phyloP scores from a whole-genome alignment of 2,113 vertebrate species.

The Myotis davidii region DNA sequence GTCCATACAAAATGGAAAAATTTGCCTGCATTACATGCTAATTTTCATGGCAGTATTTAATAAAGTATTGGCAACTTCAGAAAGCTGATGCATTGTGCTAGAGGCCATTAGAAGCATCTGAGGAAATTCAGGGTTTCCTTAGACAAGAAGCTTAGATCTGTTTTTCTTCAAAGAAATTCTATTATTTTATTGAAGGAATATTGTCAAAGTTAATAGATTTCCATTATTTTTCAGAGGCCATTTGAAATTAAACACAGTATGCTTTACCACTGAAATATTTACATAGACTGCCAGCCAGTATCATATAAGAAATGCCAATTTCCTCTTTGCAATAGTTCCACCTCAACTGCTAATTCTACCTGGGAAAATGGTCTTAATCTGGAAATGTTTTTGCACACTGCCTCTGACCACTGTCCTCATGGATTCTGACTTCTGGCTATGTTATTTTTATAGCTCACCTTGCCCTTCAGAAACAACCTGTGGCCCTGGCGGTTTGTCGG shows the following conservation, averaged over 20 bases:
- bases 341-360: not conserved
- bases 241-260: constrained; percentile 29
- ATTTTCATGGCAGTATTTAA: not conserved
- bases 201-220: constrained; percentile 14
- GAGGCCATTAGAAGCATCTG: not conserved
- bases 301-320: not conserved
- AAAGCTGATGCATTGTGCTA: not conserved
- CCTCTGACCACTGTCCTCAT: not conserved
- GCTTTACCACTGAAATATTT: constrained; percentile 3
- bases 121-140: constrained; percentile 4
- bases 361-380: not conserved
- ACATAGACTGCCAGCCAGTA: not conserved
- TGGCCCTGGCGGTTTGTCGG: not conserved
- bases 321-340: not conserved
- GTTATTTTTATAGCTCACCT: not conserved
- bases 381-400: not conserved
- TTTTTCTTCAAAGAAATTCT: constrained; percentile 42
- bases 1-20: not conserved
- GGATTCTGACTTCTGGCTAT: not conserved
- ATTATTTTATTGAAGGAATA: constrained; percentile 10
- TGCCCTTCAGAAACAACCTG: not conserved
- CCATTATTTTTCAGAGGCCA: not conserved
- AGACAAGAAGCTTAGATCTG: not conserved
- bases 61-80: not conserved
- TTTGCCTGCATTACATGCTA: not conserved